Evolutionary conservation across 1,140 invertebrate species (phyloP).

Genomic region (Propsilocerus akamusi): DNA sequence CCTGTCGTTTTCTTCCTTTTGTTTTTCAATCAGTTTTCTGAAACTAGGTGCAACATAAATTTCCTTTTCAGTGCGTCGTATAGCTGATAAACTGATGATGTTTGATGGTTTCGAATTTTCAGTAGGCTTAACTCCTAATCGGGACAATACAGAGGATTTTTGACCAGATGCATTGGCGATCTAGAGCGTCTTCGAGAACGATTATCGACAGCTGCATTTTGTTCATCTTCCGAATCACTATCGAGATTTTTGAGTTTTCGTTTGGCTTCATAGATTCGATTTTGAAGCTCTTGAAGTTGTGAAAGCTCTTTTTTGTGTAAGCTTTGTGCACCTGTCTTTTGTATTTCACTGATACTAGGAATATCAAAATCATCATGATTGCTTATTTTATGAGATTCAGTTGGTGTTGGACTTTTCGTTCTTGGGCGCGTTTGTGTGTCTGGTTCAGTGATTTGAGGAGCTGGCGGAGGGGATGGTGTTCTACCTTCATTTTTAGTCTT

Average conservation of each 20-base stretch:
- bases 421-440: slow-evolving; percentile 15
- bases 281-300: slow-evolving; percentile 18
- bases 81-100: neutral
- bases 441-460: neutral
- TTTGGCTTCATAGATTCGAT: slow-evolving; percentile 27
- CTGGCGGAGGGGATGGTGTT: neutral
- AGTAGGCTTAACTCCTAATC: slow-evolving; percentile 14
- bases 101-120: neutral
- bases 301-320: slow-evolving; percentile 14
- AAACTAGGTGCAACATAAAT: slow-evolving; percentile 19
- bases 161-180: no score
- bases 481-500: slow-evolving; percentile 11
- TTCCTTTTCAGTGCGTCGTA: slow-evolving; percentile 13
- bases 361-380: slow-evolving; percentile 24
- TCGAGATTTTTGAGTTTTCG: slow-evolving; percentile 25
- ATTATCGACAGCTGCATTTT: no score
- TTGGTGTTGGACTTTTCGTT: slow-evolving; percentile 20
- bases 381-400: slow-evolving; percentile 22
- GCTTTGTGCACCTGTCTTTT: slow-evolving; percentile 10
- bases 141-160: slow-evolving; percentile 17
- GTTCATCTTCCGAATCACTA: slow-evolving; percentile 25
- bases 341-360: slow-evolving; percentile 25
- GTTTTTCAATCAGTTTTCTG: slow-evolving; percentile 11
- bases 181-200: no score
- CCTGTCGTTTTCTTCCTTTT: neutral